These are phyloP conservation scores for Anisognathus igniventris DNA, from an alignment of 2,797 vertebrate species.

Conservation along the genomic window DNA sequence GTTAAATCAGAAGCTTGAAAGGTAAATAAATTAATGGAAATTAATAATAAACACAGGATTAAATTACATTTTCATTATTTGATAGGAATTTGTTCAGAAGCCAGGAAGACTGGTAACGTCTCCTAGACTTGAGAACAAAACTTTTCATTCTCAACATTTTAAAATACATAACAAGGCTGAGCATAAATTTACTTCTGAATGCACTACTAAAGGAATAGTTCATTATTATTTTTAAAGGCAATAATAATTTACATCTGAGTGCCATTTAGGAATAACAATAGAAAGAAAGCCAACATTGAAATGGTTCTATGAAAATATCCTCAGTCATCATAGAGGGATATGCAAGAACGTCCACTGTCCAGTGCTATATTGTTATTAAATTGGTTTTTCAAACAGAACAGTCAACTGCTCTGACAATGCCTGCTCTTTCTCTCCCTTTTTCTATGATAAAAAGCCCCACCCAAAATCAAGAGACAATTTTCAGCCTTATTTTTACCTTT, in stretches of 20 bases:
- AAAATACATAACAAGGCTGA: not conserved
- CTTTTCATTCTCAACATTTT: not conserved
- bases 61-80: not conserved
- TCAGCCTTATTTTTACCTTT: not conserved
- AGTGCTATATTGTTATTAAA: not conserved
- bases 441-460: not conserved
- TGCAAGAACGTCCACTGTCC: rapidly evolving
- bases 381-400: not conserved
- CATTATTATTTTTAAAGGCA: not conserved
- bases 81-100: not conserved
- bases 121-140: not conserved
- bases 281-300: not conserved
- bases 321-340: not conserved
- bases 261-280: not conserved
- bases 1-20: not conserved
- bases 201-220: not conserved
- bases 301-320: not conserved
- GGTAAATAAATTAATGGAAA: not conserved
- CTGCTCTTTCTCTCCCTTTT: not conserved
- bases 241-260: not conserved
- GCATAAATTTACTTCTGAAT: not conserved
- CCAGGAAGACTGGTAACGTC: not conserved
- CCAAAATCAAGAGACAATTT: not conserved
- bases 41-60: not conserved
- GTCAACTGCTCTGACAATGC: not conserved